These are phyloP conservation scores for Notolabrus celidotus DNA, from an alignment of 2,797 vertebrate species.

Conservation along the genomic window DNA sequence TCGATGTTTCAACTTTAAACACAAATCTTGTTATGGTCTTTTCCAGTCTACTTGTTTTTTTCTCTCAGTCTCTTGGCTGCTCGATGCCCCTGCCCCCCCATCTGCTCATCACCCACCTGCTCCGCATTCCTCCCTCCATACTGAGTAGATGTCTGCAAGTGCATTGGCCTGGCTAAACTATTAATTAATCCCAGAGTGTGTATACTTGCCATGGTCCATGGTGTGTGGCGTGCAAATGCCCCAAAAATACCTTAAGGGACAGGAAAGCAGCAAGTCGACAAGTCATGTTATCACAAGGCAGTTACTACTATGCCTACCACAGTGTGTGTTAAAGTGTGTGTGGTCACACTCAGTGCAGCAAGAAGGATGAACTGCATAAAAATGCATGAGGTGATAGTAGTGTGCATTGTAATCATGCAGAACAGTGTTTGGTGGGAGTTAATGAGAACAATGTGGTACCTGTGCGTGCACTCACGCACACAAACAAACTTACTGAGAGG, in stretches of 20 bases:
- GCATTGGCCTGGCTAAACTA: conserved; percentile 51
- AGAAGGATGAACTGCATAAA: conserved; percentile 30
- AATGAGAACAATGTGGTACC: conserved; percentile 27
- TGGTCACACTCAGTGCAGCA: conserved; percentile 5
- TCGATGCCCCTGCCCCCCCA: neutral
- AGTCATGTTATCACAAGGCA: conserved; percentile 59
- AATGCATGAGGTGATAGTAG: conserved; percentile 22
- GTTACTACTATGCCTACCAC: conserved; percentile 21
- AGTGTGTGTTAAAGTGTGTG: neutral
- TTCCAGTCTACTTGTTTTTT: conserved; percentile 32
- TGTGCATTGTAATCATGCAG: conserved; percentile 30
- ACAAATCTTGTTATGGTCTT: conserved; percentile 42
- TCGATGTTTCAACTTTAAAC: conserved; percentile 28
- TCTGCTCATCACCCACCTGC: conserved; percentile 50
- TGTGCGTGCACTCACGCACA: neutral
- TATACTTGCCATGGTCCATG: neutral
- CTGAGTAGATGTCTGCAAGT: conserved; percentile 56
- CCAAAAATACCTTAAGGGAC: conserved; percentile 24
- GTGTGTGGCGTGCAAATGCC: conserved; percentile 18
- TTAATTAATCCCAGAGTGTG: conserved; percentile 67
- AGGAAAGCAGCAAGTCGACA: conserved; percentile 35
- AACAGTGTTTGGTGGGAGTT: conserved; percentile 11
- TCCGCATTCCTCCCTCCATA: conserved; percentile 46
- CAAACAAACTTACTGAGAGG: conserved; percentile 12
- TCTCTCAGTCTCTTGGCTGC: conserved; percentile 18